Evolutionary conservation across 2,888 invertebrate species (phyloP).

Genomic region (Drosophila meridionalis): DNA sequence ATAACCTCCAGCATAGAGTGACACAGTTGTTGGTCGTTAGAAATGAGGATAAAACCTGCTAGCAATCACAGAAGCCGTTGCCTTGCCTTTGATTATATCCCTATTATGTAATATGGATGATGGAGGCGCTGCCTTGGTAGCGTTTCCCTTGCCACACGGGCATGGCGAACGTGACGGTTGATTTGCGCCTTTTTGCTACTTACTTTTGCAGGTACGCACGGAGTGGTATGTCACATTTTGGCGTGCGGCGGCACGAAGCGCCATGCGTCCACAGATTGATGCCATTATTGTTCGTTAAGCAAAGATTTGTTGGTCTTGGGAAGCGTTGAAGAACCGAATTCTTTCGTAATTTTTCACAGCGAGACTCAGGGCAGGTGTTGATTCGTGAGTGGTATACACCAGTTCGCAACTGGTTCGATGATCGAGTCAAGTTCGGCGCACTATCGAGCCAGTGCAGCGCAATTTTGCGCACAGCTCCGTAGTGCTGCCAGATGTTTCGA

Average conservation of each 20-base stretch:
- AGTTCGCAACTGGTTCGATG: constrained; percentile 32
- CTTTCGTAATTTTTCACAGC: constrained; percentile 77
- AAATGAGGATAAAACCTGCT: not conserved
- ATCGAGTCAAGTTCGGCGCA: not conserved
- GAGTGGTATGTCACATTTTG: constrained; percentile 88
- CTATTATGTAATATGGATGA: constrained; percentile 60
- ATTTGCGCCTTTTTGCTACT: constrained; percentile 79
- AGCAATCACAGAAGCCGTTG: too few species aligned
- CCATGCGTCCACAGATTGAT: constrained; percentile 90
- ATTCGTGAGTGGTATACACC: constrained; percentile 39
- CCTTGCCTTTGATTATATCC: not conserved
- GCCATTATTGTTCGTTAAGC: constrained; percentile 89
- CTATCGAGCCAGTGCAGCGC: constrained; percentile 13
- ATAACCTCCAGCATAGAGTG: constrained; percentile 65
- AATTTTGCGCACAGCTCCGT: constrained; percentile 3
- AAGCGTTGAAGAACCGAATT: constrained; percentile 70
- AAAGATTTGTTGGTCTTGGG: constrained; percentile 61
- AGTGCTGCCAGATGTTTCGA: constrained; percentile 1
- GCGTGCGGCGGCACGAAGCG: constrained; percentile 88
- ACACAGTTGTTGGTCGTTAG: constrained; percentile 21
- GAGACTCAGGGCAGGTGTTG: constrained; percentile 57
- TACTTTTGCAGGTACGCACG: constrained; percentile 89
- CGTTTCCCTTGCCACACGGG: constrained; percentile 12
- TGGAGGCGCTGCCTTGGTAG: constrained; percentile 10
- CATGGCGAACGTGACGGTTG: constrained; percentile 49